These are phyloP conservation scores for Onchidella celtica DNA, from an alignment of 2,888 invertebrate genomes.

Conservation along the genomic window DNA sequence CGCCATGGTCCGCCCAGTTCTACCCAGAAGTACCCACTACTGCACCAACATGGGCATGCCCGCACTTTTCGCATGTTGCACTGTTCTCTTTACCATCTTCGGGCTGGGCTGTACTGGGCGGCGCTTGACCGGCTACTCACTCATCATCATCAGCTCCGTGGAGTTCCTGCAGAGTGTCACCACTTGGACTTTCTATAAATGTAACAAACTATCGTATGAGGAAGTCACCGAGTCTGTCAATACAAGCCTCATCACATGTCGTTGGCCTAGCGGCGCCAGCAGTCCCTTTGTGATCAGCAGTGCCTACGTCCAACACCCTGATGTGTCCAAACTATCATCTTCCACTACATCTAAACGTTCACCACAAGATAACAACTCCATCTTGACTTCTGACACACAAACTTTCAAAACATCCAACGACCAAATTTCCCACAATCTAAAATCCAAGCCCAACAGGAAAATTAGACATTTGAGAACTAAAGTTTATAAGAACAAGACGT, in stretches of 20 bases:
- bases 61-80: constrained; percentile 52
- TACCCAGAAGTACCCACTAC: constrained; percentile 18
- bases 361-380: too few relatives aligned
- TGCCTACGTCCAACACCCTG: too few relatives aligned
- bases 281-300: neutral
- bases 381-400: too few relatives aligned
- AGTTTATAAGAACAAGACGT: too few relatives aligned
- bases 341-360: too few relatives aligned
- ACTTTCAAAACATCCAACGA: too few relatives aligned
- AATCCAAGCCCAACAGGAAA: too few relatives aligned
- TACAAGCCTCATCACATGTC: constrained; percentile 31
- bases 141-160: constrained; percentile 45
- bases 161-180: constrained; percentile 45
- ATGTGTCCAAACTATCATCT: too few relatives aligned
- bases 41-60: constrained; percentile 53
- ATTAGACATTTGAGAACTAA: too few relatives aligned
- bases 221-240: constrained; percentile 31
- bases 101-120: constrained; percentile 55
- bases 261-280: neutral
- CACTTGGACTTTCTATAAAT: constrained; percentile 44
- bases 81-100: constrained; percentile 49
- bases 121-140: constrained; percentile 50
- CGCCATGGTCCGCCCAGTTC: constrained; percentile 23
- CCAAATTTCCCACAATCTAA: too few relatives aligned
- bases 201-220: constrained; percentile 12